phyloP scores from a whole-genome alignment of 1,140 invertebrate species.

The Chironomus striatipennis region DNA sequence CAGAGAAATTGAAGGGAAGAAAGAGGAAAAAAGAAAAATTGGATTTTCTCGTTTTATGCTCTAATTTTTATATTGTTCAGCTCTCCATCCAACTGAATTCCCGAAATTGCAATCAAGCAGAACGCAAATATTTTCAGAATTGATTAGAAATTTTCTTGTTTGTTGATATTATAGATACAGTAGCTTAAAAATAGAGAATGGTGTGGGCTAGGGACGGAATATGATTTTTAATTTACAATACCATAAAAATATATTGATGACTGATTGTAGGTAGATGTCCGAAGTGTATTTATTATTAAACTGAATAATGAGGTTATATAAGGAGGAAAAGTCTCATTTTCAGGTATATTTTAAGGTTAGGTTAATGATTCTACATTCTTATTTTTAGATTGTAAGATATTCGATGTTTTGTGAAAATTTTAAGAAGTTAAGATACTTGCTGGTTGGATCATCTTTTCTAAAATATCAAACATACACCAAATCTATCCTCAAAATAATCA shows the following conservation, averaged over 20 bases:
- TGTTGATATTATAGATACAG: neutral
- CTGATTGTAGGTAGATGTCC: no score
- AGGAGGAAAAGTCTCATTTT: neutral
- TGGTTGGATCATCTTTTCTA: no score
- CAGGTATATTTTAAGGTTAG: no score
- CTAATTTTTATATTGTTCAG: neutral
- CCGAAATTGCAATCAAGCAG: conserved; percentile 6
- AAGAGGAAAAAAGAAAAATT: neutral
- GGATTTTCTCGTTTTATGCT: neutral
- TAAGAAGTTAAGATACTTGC: no score
- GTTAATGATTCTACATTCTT: no score
- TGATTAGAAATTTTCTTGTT: conserved; percentile 5
- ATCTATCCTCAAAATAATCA: no score
- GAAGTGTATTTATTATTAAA: no score
- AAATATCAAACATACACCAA: no score
- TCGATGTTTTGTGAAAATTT: no score
- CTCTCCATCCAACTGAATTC: neutral
- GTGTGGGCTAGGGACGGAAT: neutral
- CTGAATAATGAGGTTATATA: neutral
- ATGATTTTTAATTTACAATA: neutral
- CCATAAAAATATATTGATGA: no score
- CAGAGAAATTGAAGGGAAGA: neutral
- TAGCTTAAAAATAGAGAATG: neutral
- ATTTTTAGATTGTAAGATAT: no score
- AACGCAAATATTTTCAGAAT: conserved; percentile 14